phyloP scores from a whole-genome alignment of 2,888 invertebrate species.

The Octodonta nipae region DNA sequence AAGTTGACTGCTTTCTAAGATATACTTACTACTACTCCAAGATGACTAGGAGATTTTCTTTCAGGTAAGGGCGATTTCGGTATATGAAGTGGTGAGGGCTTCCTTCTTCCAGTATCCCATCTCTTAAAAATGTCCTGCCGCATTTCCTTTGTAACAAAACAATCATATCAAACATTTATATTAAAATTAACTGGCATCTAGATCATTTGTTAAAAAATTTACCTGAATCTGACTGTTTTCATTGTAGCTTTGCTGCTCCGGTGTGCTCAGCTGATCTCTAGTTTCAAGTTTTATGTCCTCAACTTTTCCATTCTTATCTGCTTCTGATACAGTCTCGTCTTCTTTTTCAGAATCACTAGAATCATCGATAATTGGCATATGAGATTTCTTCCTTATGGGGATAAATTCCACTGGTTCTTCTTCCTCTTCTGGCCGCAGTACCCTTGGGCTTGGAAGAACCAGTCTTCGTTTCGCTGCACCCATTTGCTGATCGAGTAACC shows the following conservation, averaged over 20 bases:
- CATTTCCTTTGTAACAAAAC: slow-evolving; percentile 8
- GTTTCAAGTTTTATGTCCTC: slow-evolving; percentile 9
- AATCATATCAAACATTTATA: too few species aligned
- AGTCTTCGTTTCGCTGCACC: slow-evolving; percentile 63
- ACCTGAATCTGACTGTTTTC: slow-evolving; percentile 8
- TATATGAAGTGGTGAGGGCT: slow-evolving; percentile 4
- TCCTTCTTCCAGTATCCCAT: slow-evolving; percentile 10
- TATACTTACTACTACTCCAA: slow-evolving; percentile 12
- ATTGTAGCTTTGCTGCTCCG: slow-evolving; percentile 5
- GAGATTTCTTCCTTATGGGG: slow-evolving; percentile 6
- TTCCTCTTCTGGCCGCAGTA: slow-evolving; percentile 56
- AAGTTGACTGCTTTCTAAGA: neutral
- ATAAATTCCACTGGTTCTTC: slow-evolving; percentile 8
- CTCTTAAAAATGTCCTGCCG: slow-evolving; percentile 11
- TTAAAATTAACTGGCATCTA: too few species aligned
- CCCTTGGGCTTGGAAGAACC: slow-evolving; percentile 32
- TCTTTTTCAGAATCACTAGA: slow-evolving; percentile 13
- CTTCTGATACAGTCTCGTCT: slow-evolving; percentile 4
- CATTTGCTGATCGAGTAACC: slow-evolving; percentile 69
- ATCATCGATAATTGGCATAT: slow-evolving; percentile 10
- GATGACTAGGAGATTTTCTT: slow-evolving; percentile 7
- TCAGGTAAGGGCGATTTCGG: slow-evolving; percentile 12
- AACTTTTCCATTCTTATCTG: slow-evolving; percentile 4
- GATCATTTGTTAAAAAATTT: neutral
- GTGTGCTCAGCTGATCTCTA: slow-evolving; percentile 5